A percentile compares a stretch with the other conserved stretches of the same genome.
phyloP scores from a whole-genome alignment of 2,888 invertebrate genomes.

The Calephelis perditalis region DNA sequence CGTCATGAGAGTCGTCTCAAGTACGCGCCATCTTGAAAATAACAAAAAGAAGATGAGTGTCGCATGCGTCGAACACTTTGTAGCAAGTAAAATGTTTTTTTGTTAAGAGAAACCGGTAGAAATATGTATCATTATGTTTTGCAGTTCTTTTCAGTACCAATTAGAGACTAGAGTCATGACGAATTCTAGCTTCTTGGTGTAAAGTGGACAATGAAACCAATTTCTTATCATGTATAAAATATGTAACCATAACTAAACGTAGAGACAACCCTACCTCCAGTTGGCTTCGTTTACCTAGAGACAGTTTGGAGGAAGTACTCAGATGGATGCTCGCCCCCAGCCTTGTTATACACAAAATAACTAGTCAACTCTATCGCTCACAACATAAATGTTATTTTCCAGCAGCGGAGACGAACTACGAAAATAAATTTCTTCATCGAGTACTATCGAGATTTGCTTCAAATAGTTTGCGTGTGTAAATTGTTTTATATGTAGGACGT shows the following conservation, averaged over 20 bases:
- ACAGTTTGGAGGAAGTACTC: slow-evolving; percentile 37
- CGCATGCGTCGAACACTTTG: no score
- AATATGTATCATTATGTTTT: no score
- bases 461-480: slow-evolving; percentile 8
- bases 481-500: not conserved
- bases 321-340: slow-evolving; percentile 24
- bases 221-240: no score
- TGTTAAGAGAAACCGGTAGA: no score
- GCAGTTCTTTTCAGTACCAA: no score
- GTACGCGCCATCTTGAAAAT: no score
- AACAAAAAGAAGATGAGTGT: no score
- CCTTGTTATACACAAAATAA: slow-evolving; percentile 29
- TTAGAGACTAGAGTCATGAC: no score
- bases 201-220: no score
- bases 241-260: not conserved
- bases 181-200: no score
- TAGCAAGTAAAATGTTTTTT: no score
- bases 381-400: slow-evolving; percentile 12
- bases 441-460: slow-evolving; percentile 8
- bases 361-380: slow-evolving; percentile 4
- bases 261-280: slow-evolving; percentile 28
- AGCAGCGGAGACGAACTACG: not conserved
- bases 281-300: slow-evolving; percentile 41
- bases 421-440: slow-evolving; percentile 11
- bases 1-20: no score